Evolutionary conservation across 2,888 invertebrate species (phyloP).

Genomic region (Trachelus stipa): DNA sequence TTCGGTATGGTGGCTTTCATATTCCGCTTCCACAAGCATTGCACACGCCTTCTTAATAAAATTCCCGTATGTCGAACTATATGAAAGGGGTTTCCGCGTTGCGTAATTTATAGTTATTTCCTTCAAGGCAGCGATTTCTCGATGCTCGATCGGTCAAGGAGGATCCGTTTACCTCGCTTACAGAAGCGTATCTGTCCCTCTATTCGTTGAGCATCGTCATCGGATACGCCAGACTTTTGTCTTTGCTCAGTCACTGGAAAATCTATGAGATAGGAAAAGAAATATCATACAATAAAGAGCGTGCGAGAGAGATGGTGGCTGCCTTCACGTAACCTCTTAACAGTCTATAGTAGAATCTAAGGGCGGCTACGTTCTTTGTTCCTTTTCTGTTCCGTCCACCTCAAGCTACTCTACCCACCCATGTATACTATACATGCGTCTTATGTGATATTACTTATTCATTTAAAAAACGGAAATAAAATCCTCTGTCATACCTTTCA

Average conservation of each 20-base stretch:
- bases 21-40: background rate
- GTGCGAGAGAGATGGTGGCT: background rate
- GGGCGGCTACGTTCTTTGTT: background rate
- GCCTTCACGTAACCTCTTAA: background rate
- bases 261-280: conserved; percentile 12
- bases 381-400: background rate
- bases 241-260: conserved; percentile 29
- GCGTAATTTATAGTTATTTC: background rate
- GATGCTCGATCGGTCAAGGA: background rate
- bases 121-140: background rate
- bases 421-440: background rate
- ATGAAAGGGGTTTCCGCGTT: background rate
- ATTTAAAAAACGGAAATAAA: background rate
- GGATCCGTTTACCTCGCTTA: background rate
- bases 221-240: conserved; percentile 17
- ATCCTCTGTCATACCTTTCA: background rate
- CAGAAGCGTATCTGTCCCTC: background rate
- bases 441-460: background rate
- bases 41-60: background rate
- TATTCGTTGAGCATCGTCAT: background rate
- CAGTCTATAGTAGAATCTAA: background rate
- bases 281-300: background rate
- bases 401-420: background rate
- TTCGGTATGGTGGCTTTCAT: background rate
- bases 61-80: background rate